phyloP scores from a whole-genome alignment of 2,113 vertebrate genomes.

The Lanius ludovicianus region DNA sequence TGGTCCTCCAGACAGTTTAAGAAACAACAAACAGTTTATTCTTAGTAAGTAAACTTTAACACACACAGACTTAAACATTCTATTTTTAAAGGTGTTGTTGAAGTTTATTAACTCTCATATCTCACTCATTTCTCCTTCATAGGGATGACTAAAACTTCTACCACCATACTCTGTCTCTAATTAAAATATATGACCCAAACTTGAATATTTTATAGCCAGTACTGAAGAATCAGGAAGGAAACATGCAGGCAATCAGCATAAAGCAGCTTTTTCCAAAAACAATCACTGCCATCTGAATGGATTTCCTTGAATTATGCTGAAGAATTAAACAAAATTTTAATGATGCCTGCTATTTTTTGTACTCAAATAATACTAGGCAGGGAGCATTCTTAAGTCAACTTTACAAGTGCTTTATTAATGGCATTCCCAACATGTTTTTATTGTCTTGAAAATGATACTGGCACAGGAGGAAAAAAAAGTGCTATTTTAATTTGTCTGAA shows the following conservation, averaged over 20 bases:
- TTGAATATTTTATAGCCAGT: neutral
- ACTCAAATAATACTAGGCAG: neutral
- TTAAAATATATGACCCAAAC: neutral
- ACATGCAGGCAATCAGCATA: conserved; percentile 14
- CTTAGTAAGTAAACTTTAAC: neutral
- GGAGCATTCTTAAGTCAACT: neutral
- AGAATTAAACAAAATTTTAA: conserved; percentile 43
- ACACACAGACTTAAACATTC: neutral
- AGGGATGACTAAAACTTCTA: neutral
- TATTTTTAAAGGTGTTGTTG: neutral
- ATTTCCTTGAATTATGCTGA: conserved; percentile 57
- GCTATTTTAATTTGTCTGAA: neutral
- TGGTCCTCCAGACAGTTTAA: neutral
- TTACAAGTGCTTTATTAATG: neutral
- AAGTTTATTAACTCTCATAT: neutral
- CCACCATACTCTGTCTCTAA: neutral
- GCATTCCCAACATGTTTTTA: neutral
- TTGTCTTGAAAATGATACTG: neutral
- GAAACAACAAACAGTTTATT: neutral
- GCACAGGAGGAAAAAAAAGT: neutral
- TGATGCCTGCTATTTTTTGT: neutral
- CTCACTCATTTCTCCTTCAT: neutral
- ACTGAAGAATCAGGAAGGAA: conserved; percentile 33
- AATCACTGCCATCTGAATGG: conserved; percentile 22
- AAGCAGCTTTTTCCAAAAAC: conserved; percentile 34